Conservation (phyloP, 1,140 invertebrate species). For the Limonius californicus region DNA sequence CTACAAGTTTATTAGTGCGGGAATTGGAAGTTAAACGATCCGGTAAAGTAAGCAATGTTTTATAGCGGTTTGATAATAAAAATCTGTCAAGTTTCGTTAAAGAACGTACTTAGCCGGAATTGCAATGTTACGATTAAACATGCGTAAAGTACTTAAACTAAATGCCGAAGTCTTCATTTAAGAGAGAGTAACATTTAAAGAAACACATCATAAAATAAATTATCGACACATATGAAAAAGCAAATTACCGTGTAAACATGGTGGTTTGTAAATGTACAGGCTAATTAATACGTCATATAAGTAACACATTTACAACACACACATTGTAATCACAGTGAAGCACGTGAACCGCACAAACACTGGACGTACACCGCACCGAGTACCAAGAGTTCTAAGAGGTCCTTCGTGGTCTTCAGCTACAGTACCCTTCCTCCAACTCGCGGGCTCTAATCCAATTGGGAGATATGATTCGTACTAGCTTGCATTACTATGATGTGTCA, state of each 20-base stretch:
- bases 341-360: slow-evolving; percentile 9
- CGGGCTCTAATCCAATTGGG: slow-evolving; percentile 4
- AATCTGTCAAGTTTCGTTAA: too few species aligned
- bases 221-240: background rate
- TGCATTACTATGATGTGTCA: background rate
- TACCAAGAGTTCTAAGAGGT: slow-evolving; percentile 9
- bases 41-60: too few species aligned
- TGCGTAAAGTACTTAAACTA: background rate
- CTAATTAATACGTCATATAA: slow-evolving; percentile 19
- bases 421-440: slow-evolving; percentile 9
- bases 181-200: slow-evolving; percentile 1
- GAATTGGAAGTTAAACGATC: too few species aligned
- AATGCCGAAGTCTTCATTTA: background rate
- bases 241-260: slow-evolving; percentile 27
- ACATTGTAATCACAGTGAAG: slow-evolving; percentile 20
- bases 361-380: background rate
- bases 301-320: slow-evolving; percentile 25
- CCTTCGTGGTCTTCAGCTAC: background rate
- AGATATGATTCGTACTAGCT: slow-evolving; percentile 10
- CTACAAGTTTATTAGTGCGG: too few species aligned
- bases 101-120: too few species aligned
- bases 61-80: too few species aligned
- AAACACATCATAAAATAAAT: slow-evolving; percentile 11
- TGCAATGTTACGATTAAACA: slow-evolving; percentile 1
- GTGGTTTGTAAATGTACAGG: slow-evolving; percentile 16